Conservation (phyloP, 2,113 vertebrate genomes). For the Tonatia bakeri region DNA sequence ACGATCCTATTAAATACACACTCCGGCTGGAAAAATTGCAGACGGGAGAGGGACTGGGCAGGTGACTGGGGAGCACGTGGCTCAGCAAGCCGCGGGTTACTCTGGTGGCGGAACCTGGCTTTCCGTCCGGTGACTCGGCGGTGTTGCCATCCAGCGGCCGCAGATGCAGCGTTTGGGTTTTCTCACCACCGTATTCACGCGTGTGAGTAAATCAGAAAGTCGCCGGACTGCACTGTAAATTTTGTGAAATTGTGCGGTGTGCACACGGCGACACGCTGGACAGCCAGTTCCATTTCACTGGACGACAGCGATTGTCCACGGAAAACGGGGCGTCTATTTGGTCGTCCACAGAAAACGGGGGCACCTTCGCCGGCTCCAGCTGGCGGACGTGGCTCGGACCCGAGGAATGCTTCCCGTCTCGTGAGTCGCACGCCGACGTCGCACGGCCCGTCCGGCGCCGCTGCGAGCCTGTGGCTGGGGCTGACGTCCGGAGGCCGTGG, state of each 20-base stretch:
- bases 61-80: not conserved
- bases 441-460: not conserved
- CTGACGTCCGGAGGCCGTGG: not conserved
- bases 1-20: constrained; percentile 18
- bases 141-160: not conserved
- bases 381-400: not conserved
- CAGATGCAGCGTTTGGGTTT: not conserved
- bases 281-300: not conserved
- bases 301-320: not conserved
- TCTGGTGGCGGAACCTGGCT: not conserved
- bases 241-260: not conserved
- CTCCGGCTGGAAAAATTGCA: not conserved
- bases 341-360: too few species aligned
- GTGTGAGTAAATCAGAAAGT: not conserved
- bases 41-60: not conserved
- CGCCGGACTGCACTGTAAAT: not conserved
- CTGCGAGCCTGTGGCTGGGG: not conserved
- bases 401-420: not conserved
- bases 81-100: not conserved
- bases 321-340: too few species aligned
- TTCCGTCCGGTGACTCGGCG: not conserved
- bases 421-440: not conserved
- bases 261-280: not conserved
- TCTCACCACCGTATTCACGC: not conserved
- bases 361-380: not conserved